Evolutionary conservation across 2,797 vertebrate genomes (phyloP), one percentile per base, ranked within the genome.

Genomic region (Enteromius trimaculatus): DNA sequence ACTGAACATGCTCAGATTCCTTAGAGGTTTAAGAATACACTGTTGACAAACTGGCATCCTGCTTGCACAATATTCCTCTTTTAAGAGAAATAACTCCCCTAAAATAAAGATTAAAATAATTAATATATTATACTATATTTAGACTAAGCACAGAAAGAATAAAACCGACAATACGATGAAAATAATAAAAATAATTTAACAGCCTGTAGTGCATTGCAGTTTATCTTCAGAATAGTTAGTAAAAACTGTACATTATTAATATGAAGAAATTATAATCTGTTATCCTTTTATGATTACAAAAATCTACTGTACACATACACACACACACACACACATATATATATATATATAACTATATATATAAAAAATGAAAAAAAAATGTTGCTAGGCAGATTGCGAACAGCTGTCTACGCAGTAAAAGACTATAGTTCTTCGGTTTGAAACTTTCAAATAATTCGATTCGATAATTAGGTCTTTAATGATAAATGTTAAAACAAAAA

Each of bases 51-150:
- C 44, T 42, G 42, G 8, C 75, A 77, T 65, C 64, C 51, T 34
- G 51, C 37, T 29, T 34, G 13, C 34, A 80, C 62, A 42, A 75
- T 75, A 34, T n/a, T 53, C 51, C 74, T 84, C 31, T 49, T 55
- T 68, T n/a, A 72, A 60, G 21, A 86, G 77, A 55, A 81, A 66
- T 3, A 68, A 34, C n/a, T 29, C 34, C 69, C 72, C 82, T 86
- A 83, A 82, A 84, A 88, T 4, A n/a, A 31, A 71, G 19, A 72
- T 37, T 8, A 29, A 53, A 29, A 55, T 17, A n/a, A 74, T 21
- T 21, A 26, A 44, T 14, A 9, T 34, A 5, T 39, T 4, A 29
- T 26, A 58, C 10, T 11, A 17, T n/a, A 66, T 34, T 66, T 34
- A 53, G 4, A 10, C 17, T 19, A 64, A 64, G 6, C n/a, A 78